Conservation (phyloP, 2,113 vertebrate genomes). For the Clarias magur region DNA sequence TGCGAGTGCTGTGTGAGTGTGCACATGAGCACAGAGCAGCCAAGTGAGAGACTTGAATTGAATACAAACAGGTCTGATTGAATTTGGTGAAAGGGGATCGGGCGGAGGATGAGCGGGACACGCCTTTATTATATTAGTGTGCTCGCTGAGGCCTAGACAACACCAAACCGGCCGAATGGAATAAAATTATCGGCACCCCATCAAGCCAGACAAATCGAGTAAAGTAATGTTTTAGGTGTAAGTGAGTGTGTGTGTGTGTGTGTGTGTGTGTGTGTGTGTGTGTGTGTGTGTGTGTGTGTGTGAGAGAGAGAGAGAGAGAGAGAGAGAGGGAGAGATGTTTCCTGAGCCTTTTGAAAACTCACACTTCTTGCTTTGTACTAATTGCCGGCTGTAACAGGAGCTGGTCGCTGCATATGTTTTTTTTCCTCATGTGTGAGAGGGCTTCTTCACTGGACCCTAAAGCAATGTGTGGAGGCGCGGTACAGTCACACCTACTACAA, state of each 20-base stretch:
- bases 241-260: conserved; percentile 13
- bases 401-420: conserved; percentile 40
- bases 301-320: conserved; percentile 3
- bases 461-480: conserved; percentile 41
- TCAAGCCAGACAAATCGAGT: conserved; percentile 39
- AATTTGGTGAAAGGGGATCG: conserved; percentile 9
- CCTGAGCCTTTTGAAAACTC: conserved; percentile 20
- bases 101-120: background rate
- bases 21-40: background rate
- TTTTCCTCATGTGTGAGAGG: conserved; percentile 56
- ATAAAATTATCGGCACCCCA: conserved; percentile 38
- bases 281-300: conserved; percentile 10
- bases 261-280: conserved; percentile 21
- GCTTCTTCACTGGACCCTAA: conserved; percentile 54
- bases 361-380: conserved; percentile 78
- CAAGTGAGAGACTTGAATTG: background rate
- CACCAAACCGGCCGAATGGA: background rate
- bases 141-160: conserved; percentile 4
- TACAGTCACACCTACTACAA: conserved; percentile 85
- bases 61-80: conserved; percentile 24
- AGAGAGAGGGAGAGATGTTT: conserved; percentile 23
- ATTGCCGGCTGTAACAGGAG: conserved; percentile 80
- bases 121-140: conserved; percentile 26
- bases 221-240: conserved; percentile 4
- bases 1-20: background rate